These are phyloP conservation scores for Paramacrobiotus metropolitanus DNA, from an alignment of 1,140 invertebrate genomes.

Conservation along the genomic window DNA sequence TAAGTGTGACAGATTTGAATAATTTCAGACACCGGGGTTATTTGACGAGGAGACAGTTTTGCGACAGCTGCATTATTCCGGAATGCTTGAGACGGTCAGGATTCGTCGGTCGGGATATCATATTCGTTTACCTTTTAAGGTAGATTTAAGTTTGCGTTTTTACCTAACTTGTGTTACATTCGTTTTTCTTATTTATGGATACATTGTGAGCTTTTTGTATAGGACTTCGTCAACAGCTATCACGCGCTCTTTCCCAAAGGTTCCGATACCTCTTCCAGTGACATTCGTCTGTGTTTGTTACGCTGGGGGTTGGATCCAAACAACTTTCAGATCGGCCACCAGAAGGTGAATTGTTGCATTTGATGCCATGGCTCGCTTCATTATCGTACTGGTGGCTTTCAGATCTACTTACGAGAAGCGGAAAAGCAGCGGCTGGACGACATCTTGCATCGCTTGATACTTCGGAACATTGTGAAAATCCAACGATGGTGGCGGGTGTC, in stretches of 20 bases:
- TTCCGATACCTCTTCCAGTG: constrained; percentile 29
- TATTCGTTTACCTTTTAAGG: constrained; percentile 69
- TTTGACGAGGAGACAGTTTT: constrained; percentile 88
- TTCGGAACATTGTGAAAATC: constrained; percentile 66
- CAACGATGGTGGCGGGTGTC: constrained; percentile 71
- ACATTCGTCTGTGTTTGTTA: constrained; percentile 53
- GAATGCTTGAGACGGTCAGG: constrained; percentile 84
- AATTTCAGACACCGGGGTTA: constrained; percentile 44
- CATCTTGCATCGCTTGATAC: constrained; percentile 70
- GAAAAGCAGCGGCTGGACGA: constrained; percentile 78
- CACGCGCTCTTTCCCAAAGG: constrained; percentile 70
- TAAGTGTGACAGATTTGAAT: constrained; percentile 7
- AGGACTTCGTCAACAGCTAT: too few species aligned
- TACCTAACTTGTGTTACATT: too few species aligned
- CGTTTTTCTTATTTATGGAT: too few species aligned
- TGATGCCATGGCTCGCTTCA: too few species aligned
- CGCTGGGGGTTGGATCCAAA: constrained; percentile 51
- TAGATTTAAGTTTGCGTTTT: constrained; percentile 75
- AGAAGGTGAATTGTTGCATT: too few species aligned
- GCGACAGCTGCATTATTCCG: constrained; percentile 60
- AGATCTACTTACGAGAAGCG: constrained; percentile 71
- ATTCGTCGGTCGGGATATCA: constrained; percentile 87
- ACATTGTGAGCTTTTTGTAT: too few species aligned
- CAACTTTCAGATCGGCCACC: constrained; percentile 70
- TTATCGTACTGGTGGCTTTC: too few species aligned